Evolutionary conservation across 2,888 invertebrate genomes (phyloP).

Genomic region (Heliconius erato): DNA sequence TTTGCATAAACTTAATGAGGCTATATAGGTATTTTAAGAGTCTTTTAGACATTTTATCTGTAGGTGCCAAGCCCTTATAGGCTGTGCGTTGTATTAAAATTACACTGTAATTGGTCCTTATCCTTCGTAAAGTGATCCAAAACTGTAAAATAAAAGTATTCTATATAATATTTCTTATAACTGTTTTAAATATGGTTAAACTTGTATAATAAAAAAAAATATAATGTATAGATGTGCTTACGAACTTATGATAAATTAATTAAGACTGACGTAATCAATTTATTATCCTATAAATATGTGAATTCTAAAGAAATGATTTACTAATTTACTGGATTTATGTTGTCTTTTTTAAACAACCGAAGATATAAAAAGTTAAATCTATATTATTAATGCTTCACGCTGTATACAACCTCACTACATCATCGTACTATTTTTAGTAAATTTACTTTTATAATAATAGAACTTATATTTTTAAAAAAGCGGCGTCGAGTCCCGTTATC

Average conservation of each 20-base stretch:
- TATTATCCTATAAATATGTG: no score
- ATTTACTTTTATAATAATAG: no score
- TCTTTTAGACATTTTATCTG: background rate
- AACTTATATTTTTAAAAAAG: no score
- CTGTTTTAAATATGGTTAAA: background rate
- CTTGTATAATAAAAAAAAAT: background rate
- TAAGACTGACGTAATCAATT: no score
- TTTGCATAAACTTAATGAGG: constrained; percentile 12
- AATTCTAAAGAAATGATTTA: no score
- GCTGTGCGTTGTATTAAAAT: background rate
- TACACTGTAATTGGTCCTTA: background rate
- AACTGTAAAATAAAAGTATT: background rate
- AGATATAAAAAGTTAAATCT: no score
- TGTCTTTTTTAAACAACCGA: no score
- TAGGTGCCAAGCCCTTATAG: background rate
- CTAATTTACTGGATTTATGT: no score
- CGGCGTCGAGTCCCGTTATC: no score
- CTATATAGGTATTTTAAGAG: background rate
- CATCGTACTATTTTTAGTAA: no score
- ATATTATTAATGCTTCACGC: no score
- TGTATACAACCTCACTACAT: background rate
- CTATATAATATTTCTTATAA: background rate
- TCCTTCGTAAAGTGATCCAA: background rate
- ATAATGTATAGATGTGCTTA: background rate
- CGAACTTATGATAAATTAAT: no score